These are phyloP conservation scores for Atlantisia rogersi DNA, from an alignment of 2,113 vertebrate species.

Conservation along the genomic window DNA sequence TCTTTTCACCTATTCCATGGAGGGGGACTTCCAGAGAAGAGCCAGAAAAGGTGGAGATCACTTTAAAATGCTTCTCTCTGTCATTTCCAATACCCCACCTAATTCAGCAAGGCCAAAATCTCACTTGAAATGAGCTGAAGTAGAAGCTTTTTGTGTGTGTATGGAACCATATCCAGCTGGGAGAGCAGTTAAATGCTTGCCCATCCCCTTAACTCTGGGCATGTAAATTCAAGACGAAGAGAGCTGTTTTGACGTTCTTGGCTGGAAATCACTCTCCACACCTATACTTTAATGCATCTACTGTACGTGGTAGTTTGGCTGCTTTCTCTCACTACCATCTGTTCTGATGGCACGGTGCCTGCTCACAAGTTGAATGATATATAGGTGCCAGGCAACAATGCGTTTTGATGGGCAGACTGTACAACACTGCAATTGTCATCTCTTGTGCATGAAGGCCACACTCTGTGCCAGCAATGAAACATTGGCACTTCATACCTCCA, in stretches of 20 bases:
- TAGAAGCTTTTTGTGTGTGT: slow-evolving; percentile 65
- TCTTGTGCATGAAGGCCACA: slow-evolving; percentile 72
- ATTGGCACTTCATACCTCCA: slow-evolving; percentile 59
- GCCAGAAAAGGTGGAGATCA: slow-evolving; percentile 64
- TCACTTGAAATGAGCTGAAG: slow-evolving; percentile 68
- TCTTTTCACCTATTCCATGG: slow-evolving; percentile 57
- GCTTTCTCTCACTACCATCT: slow-evolving; percentile 77
- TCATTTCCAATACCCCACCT: slow-evolving; percentile 46
- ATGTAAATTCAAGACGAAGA: slow-evolving; percentile 66
- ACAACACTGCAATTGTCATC: slow-evolving; percentile 73
- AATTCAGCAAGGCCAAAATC: slow-evolving; percentile 64
- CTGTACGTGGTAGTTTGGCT: slow-evolving; percentile 70
- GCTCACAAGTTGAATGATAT: slow-evolving; percentile 77
- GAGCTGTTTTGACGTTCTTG: slow-evolving; percentile 64
- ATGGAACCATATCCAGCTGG: slow-evolving; percentile 14
- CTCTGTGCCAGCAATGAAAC: slow-evolving; percentile 60
- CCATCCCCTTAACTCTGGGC: slow-evolving; percentile 61
- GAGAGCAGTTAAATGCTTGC: slow-evolving; percentile 42
- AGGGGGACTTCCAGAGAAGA: slow-evolving; percentile 25
- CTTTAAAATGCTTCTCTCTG: slow-evolving; percentile 59
- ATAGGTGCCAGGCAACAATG: slow-evolving; percentile 82
- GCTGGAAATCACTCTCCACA: slow-evolving; percentile 67
- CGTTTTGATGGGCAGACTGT: slow-evolving; percentile 78
- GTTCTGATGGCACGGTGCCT: slow-evolving; percentile 73
- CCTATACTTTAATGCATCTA: slow-evolving; percentile 72